Evolutionary conservation across 2,888 invertebrate genomes (phyloP), one percentile per base, ranked within the genome.

Genomic region (Apeira syringaria): DNA sequence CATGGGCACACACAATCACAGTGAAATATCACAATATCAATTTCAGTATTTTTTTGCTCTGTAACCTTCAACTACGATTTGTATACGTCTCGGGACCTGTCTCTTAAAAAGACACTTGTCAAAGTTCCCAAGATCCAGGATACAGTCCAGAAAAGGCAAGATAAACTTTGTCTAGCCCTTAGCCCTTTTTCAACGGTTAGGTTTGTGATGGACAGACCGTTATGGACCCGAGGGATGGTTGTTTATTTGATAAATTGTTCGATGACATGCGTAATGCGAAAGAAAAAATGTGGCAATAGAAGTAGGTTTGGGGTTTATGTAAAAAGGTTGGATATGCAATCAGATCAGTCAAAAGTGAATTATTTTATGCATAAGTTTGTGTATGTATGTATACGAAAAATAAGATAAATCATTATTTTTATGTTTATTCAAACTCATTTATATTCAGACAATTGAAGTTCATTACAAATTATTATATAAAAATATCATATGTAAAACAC

Each of bases 161-260:
- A 51, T 51, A 49, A 47, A 47, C 34, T 33, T 37, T 11, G 42
- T 32, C 31, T 38, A 41, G 43, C 15, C 27, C 36, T 31, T 1
- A 44, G 48, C 32, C 49, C 50, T 49, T 50, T 41, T 51, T 43
- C 46, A 38, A 41, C 13, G 28, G 42, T 22, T 38, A 15, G 35
- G 34, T 22, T 39, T 30, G 28, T 39, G 56, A 47, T 50, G 37
- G 11, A 24, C 34, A 13, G 20, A 20, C 20, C 20, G 20, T 7
- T 1, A 5, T 39, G 43, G 49, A 45, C 56, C 50, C 50, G 0
- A 5, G 28, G 43, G 49, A 37, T 39, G 36, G 35, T 48, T 45
- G 53, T 36, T 53, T 53, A 40, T 43, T 49, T 56, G 56, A 56
- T 47, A 49, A 51, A 56, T 56, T 20, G 47, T 53, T 32, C 35